A percentile compares a stretch with the other conserved stretches of the same genome.
Evolutionary conservation across 2,888 invertebrate genomes (phyloP).

Genomic region (Portevinia maculata): DNA sequence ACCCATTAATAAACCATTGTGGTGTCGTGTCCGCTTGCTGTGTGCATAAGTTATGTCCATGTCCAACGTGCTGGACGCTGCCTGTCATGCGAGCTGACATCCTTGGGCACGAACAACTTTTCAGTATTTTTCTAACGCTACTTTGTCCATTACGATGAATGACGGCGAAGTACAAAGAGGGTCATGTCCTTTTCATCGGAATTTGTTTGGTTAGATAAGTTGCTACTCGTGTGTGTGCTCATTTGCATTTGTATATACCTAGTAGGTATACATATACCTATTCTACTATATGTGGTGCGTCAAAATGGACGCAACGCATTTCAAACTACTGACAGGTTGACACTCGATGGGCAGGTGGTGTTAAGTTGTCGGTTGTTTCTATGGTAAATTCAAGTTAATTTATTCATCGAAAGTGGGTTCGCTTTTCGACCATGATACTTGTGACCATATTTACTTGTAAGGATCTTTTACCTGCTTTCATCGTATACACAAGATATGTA

Average conservation of each 20-base stretch:
- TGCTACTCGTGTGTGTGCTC: constrained; percentile 11
- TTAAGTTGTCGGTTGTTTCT: constrained; percentile 28
- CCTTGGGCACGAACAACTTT: constrained; percentile 61
- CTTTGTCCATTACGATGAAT: constrained; percentile 60
- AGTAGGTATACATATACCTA: not conserved
- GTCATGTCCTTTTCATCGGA: constrained; percentile 51
- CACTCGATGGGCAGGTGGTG: constrained; percentile 65
- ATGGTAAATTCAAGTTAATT: constrained; percentile 52
- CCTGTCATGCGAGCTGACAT: constrained; percentile 58
- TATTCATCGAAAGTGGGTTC: constrained; percentile 55
- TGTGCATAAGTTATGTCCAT: constrained; percentile 55
- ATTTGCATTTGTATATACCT: not conserved
- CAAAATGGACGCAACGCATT: constrained; percentile 68
- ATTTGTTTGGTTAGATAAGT: constrained; percentile 19
- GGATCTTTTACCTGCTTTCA: not conserved
- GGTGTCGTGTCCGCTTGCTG: constrained; percentile 46
- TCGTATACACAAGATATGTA: not conserved
- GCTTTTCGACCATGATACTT: constrained; percentile 9
- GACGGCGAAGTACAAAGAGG: constrained; percentile 66
- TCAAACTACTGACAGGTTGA: constrained; percentile 65
- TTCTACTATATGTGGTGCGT: constrained; percentile 27
- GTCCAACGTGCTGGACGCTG: constrained; percentile 51
- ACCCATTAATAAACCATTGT: constrained; percentile 69
- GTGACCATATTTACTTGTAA: constrained; percentile 18
- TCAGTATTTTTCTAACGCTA: constrained; percentile 54